phyloP scores from a whole-genome alignment of 2,797 vertebrate genomes.

The Naso thynnoides region DNA sequence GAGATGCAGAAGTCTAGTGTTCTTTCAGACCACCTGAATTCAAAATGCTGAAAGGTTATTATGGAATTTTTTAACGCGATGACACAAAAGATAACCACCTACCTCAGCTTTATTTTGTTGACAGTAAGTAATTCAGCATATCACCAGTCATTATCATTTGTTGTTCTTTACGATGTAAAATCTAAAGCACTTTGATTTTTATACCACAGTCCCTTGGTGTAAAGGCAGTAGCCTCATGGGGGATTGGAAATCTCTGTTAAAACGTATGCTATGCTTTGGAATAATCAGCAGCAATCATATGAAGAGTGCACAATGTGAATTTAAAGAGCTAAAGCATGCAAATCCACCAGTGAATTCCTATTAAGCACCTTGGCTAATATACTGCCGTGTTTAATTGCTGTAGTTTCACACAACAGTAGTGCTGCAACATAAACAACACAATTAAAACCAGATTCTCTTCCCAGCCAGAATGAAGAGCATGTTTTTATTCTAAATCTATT shows the following conservation, averaged over 20 bases:
- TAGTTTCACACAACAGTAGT: constrained; percentile 19
- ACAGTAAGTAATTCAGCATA: not conserved
- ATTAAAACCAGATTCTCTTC: constrained; percentile 50
- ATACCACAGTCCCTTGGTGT: not conserved
- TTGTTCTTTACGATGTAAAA: not conserved
- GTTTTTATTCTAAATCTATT: constrained; percentile 57
- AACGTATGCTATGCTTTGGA: not conserved
- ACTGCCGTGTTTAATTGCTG: constrained; percentile 13
- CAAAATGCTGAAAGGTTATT: too few species aligned
- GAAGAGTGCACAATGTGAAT: constrained; percentile 8
- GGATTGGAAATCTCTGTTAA: not conserved
- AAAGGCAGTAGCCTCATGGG: not conserved
- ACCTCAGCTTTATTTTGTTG: too few species aligned
- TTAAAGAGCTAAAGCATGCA: constrained; percentile 34
- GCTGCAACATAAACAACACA: constrained; percentile 39
- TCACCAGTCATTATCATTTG: not conserved
- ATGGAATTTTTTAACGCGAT: too few species aligned
- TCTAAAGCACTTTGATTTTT: not conserved
- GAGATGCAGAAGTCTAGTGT: too few species aligned
- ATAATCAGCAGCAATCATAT: constrained; percentile 7
- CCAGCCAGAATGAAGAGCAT: constrained; percentile 37
- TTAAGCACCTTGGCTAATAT: constrained; percentile 14
- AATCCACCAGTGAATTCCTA: constrained; percentile 46
- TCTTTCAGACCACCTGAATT: too few species aligned
- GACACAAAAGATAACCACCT: too few species aligned